Conservation (phyloP, 2,888 invertebrate species). For the Eristalis tenax region DNA sequence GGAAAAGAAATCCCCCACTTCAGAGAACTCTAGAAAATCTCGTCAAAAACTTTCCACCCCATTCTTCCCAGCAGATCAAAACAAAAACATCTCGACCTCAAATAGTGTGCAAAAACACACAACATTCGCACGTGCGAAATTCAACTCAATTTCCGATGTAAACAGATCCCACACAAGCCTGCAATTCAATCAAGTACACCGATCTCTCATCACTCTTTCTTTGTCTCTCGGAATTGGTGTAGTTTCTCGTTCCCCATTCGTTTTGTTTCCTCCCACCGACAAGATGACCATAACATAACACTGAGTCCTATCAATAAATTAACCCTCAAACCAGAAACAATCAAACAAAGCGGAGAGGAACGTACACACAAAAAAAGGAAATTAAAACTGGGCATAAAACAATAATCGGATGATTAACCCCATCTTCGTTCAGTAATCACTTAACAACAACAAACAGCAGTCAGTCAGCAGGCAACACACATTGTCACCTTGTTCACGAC, state of each 20-base stretch:
- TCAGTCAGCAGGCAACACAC: background rate
- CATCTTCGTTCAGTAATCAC: slow-evolving; percentile 13
- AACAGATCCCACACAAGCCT: no score
- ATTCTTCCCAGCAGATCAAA: background rate
- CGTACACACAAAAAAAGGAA: background rate
- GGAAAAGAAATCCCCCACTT: no score
- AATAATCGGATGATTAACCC: slow-evolving; percentile 45
- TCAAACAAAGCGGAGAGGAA: background rate
- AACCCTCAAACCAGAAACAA: background rate
- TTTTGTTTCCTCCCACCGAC: no score
- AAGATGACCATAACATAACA: background rate
- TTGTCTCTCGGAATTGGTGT: no score
- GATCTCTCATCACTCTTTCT: no score
- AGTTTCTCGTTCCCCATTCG: no score
- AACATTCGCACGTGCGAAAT: background rate
- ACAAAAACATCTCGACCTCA: background rate
- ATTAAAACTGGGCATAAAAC: slow-evolving; percentile 14
- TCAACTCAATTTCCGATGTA: background rate
- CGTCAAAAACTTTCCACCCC: background rate
- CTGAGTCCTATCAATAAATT: background rate
- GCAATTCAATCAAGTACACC: no score
- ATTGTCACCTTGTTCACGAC: slow-evolving; percentile 36
- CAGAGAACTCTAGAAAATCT: no score
- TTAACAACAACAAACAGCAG: slow-evolving; percentile 12
- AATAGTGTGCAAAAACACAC: background rate